Percentiles rank a stretch among this genome's conserved stretches.
These are phyloP conservation scores for Heliothis subflexa DNA, from an alignment of 1,140 invertebrate species.

Conservation along the genomic window DNA sequence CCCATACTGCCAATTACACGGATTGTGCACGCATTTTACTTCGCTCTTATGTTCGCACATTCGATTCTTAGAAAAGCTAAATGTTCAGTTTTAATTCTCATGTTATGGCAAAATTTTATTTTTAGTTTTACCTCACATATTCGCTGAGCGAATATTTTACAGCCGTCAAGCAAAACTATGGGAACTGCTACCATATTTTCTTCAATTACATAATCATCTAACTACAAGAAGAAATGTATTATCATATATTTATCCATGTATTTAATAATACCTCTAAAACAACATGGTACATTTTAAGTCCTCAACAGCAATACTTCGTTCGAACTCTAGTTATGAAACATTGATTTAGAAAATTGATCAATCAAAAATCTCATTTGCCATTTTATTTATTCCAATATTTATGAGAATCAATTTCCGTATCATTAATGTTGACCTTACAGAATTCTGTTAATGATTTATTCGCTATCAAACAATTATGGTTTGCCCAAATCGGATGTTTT, in stretches of 20 bases:
- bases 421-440: constrained; percentile 48
- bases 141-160: too few species aligned
- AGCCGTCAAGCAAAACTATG: too few species aligned
- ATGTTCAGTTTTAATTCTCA: constrained; percentile 43
- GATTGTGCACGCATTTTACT: constrained; percentile 46
- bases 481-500: constrained; percentile 36
- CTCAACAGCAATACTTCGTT: background rate
- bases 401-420: constrained; percentile 52
- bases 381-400: constrained; percentile 48
- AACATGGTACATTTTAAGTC: background rate
- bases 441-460: constrained; percentile 48
- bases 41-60: constrained; percentile 38
- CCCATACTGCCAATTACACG: constrained; percentile 50
- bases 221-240: background rate
- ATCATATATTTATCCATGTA: too few species aligned
- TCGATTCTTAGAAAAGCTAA: constrained; percentile 30
- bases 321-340: constrained; percentile 5
- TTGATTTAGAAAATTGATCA: constrained; percentile 46
- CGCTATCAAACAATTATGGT: constrained; percentile 6
- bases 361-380: constrained; percentile 46
- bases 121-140: background rate
- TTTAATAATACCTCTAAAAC: too few species aligned
- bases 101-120: constrained; percentile 15
- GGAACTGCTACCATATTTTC: background rate
- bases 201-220: background rate